These are phyloP conservation scores for Chiridota heheva DNA, from an alignment of 35 echinoderm and acorn worm genomes.

Conservation along the genomic window DNA sequence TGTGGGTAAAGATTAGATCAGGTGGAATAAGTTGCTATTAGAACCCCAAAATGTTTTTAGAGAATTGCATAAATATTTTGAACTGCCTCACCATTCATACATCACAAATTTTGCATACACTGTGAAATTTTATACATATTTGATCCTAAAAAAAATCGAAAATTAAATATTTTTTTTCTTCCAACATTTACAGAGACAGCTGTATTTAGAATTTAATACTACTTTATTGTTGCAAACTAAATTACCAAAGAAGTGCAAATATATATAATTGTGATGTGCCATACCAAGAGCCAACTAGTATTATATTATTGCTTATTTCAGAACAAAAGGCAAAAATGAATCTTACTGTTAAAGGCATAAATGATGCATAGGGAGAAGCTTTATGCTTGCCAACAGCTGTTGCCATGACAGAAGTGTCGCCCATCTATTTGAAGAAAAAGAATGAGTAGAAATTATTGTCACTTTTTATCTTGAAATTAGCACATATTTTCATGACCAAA, in stretches of 20 bases:
- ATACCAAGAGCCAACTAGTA: background rate
- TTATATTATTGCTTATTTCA: background rate
- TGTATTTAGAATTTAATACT: background rate
- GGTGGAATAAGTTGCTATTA: too few species aligned
- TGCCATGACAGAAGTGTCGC: conserved; percentile 93
- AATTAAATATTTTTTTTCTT: background rate
- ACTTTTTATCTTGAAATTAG: background rate
- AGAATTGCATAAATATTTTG: too few species aligned
- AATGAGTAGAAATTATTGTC: background rate
- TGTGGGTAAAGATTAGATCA: too few species aligned
- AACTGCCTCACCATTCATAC: too few species aligned
- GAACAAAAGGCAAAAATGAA: background rate
- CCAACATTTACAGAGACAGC: background rate
- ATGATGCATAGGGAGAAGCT: conserved; percentile 62
- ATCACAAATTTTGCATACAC: too few species aligned
- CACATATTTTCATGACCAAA: too few species aligned
- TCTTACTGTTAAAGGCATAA: conserved; percentile 97
- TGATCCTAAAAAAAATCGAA: background rate
- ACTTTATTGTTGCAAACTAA: background rate
- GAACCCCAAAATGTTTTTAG: too few species aligned
- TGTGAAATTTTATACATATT: background rate
- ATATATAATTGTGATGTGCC: background rate
- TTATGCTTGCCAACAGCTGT: conserved; percentile 90
- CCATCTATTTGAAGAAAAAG: conserved; percentile 62
- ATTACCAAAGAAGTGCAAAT: background rate